Base-by-base conservation (phyloP, 2,113 vertebrate species). In the Anser brachyrhynchus region DNA sequence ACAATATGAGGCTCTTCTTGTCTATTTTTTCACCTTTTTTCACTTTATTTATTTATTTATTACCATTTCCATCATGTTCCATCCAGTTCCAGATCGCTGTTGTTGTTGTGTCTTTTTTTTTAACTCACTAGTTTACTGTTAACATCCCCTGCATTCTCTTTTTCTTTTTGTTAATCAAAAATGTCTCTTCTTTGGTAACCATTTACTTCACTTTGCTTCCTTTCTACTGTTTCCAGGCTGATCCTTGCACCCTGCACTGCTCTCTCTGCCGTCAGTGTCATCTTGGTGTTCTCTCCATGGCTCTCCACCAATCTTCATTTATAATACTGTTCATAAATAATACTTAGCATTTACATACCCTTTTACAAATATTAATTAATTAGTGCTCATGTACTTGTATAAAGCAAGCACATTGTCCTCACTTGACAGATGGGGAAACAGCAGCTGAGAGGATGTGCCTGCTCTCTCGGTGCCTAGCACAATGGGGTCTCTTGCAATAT, bases 341-440 rank as follows among this genome's bases (percentile, higher is more conserved):
- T 85, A 91, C 64, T 88, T 67, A 93, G 10, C 66, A 86, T 96
- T 94, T 94, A 71, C 87, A 94, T 87, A 90, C 79, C 64, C 64
- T 90, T 94, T 96, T 64, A 91, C 82, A 95, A 91, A 95, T 94
- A 95, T 91, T 80, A 94, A 95, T 91, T 96, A 96, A 96, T 85
- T 94, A 88, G 72, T 70, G 31, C 5, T 90, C 64, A 39, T 93
- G 59, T 94, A 91, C 81, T 89, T 91, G 58, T 55, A 90, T 52
- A 90, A 90, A 88, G 58, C 55, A 78, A 89, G 84, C 70, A 59
- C 84, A 52, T 55, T 96, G 84, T 93, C 64, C 51, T 94, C 75
- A 77, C 44, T 90, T 93, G 78, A 88, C 94, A 95, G 90, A 93
- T 86, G 90, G 55, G 81, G 81, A 95, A 95, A 87, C 37, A 92